Evolutionary conservation across 2,797 vertebrate genomes (phyloP).

Genomic region (Sebastes paucispinis): DNA sequence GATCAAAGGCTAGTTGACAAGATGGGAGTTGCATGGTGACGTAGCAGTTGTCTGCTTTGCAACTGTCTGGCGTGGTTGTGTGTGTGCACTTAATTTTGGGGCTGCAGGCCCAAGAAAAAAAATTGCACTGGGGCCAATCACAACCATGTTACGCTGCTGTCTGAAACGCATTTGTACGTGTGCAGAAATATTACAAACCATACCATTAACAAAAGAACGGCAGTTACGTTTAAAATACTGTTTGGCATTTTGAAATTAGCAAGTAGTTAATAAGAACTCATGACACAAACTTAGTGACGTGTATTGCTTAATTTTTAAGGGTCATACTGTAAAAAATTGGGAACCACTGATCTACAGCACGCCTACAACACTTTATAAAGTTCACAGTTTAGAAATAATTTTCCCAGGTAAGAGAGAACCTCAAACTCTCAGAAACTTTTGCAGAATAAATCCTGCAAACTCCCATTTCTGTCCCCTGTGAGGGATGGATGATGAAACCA

Average conservation of each 20-base stretch:
- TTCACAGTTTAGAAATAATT: constrained; percentile 9
- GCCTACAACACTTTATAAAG: background rate
- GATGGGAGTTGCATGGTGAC: background rate
- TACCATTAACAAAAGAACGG: background rate
- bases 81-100: background rate
- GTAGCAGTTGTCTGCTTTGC: background rate
- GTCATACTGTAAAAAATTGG: background rate
- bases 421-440: constrained; percentile 17
- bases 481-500: constrained; percentile 49
- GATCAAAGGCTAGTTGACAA: background rate
- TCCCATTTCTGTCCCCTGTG: constrained; percentile 30
- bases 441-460: constrained; percentile 33
- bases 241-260: background rate
- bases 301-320: background rate
- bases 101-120: rapidly evolving
- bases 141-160: background rate
- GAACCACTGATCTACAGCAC: background rate
- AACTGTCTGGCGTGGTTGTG: background rate
- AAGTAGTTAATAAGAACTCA: background rate
- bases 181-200: background rate
- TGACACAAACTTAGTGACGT: background rate
- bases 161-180: background rate
- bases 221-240: background rate
- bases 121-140: background rate
- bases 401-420: background rate